These are phyloP conservation scores for Agelaius phoeniceus DNA, from an alignment of 2,113 vertebrate genomes.

Conservation along the genomic window DNA sequence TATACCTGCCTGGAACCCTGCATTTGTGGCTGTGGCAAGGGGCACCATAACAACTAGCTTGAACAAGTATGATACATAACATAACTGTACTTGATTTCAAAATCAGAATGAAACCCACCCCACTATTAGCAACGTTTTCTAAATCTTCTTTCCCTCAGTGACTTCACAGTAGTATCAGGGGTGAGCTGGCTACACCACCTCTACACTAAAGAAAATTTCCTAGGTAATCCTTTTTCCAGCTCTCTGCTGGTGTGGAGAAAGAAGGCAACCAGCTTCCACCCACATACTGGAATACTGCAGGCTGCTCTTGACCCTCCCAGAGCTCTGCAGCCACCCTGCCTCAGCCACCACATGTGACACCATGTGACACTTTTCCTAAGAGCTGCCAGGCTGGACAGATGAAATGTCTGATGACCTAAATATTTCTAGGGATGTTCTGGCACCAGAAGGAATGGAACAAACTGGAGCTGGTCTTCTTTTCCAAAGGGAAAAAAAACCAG, in stretches of 20 bases:
- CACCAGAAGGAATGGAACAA: neutral
- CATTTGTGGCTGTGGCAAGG: neutral
- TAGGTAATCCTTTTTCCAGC: neutral
- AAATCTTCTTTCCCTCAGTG: neutral
- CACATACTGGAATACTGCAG: neutral
- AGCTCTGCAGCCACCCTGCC: neutral
- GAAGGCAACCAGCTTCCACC: neutral
- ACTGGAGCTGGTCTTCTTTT: neutral
- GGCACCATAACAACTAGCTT: neutral
- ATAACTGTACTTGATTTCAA: neutral
- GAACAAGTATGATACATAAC: neutral
- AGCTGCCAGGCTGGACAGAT: neutral
- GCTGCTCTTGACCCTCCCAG: neutral
- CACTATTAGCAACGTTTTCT: neutral
- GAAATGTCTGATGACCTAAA: neutral
- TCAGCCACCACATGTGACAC: neutral
- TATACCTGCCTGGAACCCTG: neutral
- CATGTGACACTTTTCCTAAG: neutral
- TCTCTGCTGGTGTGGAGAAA: accelerated
- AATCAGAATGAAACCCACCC: neutral
- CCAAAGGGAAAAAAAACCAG: neutral
- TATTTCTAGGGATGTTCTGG: neutral
- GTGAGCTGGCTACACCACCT: neutral
- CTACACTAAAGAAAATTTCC: neutral
- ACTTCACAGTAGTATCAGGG: neutral